Base-by-base conservation (phyloP, 2,888 invertebrate genomes). In the Ornithoptera alexandrae region DNA sequence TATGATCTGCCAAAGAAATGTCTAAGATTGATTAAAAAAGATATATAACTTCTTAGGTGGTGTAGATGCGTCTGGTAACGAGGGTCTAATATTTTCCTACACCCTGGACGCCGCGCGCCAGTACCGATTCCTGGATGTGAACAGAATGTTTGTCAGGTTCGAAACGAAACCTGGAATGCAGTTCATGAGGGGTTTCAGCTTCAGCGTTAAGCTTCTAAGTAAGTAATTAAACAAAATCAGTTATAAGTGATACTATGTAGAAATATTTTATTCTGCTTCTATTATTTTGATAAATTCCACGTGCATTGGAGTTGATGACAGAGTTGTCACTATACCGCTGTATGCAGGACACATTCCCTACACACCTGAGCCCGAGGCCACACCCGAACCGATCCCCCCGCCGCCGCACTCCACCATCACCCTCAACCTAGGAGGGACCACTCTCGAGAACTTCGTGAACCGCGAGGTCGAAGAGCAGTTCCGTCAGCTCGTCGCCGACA, bases 81-180 rank as follows among this genome's bases (percentile, higher is more conserved):
- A 88, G 0, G 90, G 92, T 0, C 72, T 92, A 0, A 67, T 92
- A 0, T 88, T 92, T 78, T 82, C 92, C 0, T 86, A 86, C 75
- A 75, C 73, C 0, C 74, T 92, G 59, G 77, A 62, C n/a, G 72
- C 78, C 0, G 83, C 78, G 53, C 80, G 85, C 1, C 77, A 74
- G 6, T 92, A 82, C 79, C 78, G 89, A 0, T 92, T 91, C 76
- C 71, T 79, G 2, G 82, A 86, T 18, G 90, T 89, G 0, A 79
- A 88, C 77, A 77, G 79, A 0, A 76, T 92, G 79, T 90, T 90
- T 73, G 80, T 92, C 17, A 78, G 92, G 36, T 91, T 92, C 73
- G 77, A 83, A 22, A 69, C 88, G 2, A 76, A 71, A 0, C 67
- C 57, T 0, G 83, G 82, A 1, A 74, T 76, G 75, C 74, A 72